Conservation (phyloP, 2,113 vertebrate genomes). For the Echinops telfairi region DNA sequence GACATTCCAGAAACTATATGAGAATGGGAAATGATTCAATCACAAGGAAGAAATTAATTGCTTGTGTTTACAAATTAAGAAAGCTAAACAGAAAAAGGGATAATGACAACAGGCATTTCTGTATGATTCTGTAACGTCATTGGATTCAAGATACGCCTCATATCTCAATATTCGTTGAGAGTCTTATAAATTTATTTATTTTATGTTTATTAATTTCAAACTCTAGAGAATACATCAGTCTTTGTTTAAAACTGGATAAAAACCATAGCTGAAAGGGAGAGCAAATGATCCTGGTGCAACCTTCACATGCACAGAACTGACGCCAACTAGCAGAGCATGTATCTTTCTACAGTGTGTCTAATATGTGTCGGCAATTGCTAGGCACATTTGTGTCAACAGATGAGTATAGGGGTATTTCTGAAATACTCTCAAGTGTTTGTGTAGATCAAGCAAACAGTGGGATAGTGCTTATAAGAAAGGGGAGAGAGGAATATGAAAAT, state of each 20-base stretch:
- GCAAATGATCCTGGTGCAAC: not conserved
- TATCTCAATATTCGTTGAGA: slow-evolving; percentile 41
- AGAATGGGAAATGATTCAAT: slow-evolving; percentile 78
- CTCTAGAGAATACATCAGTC: not conserved
- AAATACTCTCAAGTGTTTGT: slow-evolving; percentile 1
- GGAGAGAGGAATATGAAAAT: not conserved
- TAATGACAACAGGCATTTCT: slow-evolving; percentile 71
- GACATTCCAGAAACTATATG: slow-evolving; percentile 81
- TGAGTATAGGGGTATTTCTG: not conserved
- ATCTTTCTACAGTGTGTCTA: not conserved
- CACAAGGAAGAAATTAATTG: slow-evolving; percentile 80
- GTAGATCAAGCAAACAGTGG: not conserved
- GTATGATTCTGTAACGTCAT: slow-evolving; percentile 45
- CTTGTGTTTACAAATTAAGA: slow-evolving; percentile 84
- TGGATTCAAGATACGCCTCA: not conserved
- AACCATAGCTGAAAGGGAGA: slow-evolving; percentile 7
- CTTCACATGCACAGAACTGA: not conserved
- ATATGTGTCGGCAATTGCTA: not conserved
- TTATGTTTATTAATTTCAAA: slow-evolving; percentile 31
- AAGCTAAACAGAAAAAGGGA: slow-evolving; percentile 73
- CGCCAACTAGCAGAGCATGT: not conserved
- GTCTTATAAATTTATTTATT: not conserved
- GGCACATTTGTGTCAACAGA: not conserved
- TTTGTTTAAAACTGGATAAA: slow-evolving; percentile 31
- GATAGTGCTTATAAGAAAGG: not conserved